Evolutionary conservation across 2,888 invertebrate species (phyloP).

Genomic region (Choristoneura rosaceana): DNA sequence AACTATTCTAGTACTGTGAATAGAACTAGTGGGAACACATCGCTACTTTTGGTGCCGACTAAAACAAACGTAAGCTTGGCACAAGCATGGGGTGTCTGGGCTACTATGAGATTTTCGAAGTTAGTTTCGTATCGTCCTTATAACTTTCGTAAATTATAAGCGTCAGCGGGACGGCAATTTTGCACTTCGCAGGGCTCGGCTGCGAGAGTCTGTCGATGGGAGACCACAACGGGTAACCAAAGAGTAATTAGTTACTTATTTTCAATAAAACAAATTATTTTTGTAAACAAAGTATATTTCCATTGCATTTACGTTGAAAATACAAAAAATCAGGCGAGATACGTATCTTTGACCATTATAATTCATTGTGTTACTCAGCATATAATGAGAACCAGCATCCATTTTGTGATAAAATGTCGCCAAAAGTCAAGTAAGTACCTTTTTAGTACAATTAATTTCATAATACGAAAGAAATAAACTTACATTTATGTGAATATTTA

Average conservation of each 20-base stretch:
- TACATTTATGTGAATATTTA: not conserved
- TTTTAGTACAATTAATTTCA: not conserved
- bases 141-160: no score
- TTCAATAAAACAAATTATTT: not conserved
- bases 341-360: not conserved
- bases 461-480: not conserved
- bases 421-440: not conserved
- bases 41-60: no score
- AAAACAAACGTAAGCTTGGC: no score
- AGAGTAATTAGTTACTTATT: not conserved
- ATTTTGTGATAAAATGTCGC: not conserved
- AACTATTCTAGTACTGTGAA: no score
- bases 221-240: no score
- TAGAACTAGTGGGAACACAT: no score
- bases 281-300: constrained; percentile 6
- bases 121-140: no score
- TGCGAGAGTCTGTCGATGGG: no score
- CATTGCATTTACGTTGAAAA: not conserved
- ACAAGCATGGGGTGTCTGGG: no score
- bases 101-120: no score
- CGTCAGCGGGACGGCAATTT: no score
- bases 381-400: not conserved
- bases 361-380: not conserved
- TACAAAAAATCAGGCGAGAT: not conserved
- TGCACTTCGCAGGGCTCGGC: no score